A percentile compares a stretch with the other conserved stretches of the same genome.
Evolutionary conservation across 2,888 invertebrate genomes (phyloP).

Genomic region (Leucophora obtusa): DNA sequence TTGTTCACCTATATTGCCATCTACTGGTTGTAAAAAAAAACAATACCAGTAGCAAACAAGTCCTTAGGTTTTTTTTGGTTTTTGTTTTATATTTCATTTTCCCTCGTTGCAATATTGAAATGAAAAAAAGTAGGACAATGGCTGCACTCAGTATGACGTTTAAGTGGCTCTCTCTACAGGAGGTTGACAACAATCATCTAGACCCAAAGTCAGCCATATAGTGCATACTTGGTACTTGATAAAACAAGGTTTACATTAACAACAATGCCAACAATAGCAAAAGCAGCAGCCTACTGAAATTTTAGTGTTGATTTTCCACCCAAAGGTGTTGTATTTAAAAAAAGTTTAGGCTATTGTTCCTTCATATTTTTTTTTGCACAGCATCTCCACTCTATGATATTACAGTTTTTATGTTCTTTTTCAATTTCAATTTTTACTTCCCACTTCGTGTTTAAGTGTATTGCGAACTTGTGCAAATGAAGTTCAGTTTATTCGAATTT

Average conservation of each 20-base stretch:
- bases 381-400: conserved; percentile 26
- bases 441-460: conserved; percentile 48
- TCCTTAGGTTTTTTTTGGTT: background rate
- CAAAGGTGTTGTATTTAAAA: conserved; percentile 56
- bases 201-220: conserved; percentile 26
- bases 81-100: conserved; percentile 3
- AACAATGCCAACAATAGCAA: background rate
- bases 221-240: conserved; percentile 26
- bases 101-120: conserved; percentile 22
- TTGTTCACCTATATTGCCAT: conserved; percentile 16
- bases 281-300: conserved; percentile 28
- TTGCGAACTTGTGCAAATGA: conserved; percentile 53
- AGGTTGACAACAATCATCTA: conserved; percentile 53
- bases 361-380: conserved; percentile 6
- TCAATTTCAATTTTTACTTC: conserved; percentile 22
- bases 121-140: conserved; percentile 60
- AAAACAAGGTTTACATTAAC: conserved; percentile 30
- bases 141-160: conserved; percentile 56
- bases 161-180: conserved; percentile 63
- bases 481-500: conserved; percentile 49
- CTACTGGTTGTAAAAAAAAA: background rate
- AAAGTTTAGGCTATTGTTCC: conserved; percentile 45
- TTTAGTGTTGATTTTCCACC: conserved; percentile 42
- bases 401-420: conserved; percentile 1
- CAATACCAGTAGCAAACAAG: background rate